These are phyloP conservation scores for Lepeophtheirus nordmannii DNA, from an alignment of 2,888 invertebrate genomes.

Conservation along the genomic window DNA sequence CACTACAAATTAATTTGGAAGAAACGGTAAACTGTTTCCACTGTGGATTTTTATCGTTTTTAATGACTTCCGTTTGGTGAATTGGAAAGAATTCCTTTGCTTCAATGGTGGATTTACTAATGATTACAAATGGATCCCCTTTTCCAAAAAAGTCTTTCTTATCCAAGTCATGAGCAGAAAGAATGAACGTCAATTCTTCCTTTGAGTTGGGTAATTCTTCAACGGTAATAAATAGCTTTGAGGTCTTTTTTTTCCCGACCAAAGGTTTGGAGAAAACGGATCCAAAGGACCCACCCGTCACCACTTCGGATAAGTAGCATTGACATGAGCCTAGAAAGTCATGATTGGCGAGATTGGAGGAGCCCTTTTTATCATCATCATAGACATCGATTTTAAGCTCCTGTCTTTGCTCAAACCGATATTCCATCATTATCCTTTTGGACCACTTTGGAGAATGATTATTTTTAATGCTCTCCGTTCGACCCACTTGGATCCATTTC, in stretches of 20 bases:
- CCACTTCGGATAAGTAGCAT: conserved; percentile 42
- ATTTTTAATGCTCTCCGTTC: conserved; percentile 39
- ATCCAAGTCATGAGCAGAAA: conserved; percentile 32
- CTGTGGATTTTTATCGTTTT: conserved; percentile 39
- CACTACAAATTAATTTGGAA: conserved; percentile 34
- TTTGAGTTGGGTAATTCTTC: conserved; percentile 33
- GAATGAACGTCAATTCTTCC: conserved; percentile 33
- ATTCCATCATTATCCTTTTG: conserved; percentile 40
- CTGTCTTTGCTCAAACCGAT: conserved; percentile 45
- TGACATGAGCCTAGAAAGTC: conserved; percentile 42
- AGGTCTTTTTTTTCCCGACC: not conserved
- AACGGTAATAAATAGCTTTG: conserved; percentile 30
- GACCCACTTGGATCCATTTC: conserved; percentile 35
- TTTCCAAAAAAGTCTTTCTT: conserved; percentile 34
- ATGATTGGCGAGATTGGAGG: conserved; percentile 32
- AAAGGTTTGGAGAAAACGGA: no score
- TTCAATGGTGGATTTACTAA: conserved; percentile 31
- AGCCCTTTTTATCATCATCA: conserved; percentile 34
- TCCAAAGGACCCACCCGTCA: conserved; percentile 30
- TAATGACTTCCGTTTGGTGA: conserved; percentile 41
- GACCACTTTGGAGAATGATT: conserved; percentile 41
- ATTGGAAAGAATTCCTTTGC: conserved; percentile 30
- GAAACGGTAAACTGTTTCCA: conserved; percentile 37
- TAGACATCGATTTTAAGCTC: conserved; percentile 39
- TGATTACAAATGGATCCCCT: conserved; percentile 35